Evolutionary conservation across 2,888 invertebrate species (phyloP).

Genomic region (Laothoe populi): DNA sequence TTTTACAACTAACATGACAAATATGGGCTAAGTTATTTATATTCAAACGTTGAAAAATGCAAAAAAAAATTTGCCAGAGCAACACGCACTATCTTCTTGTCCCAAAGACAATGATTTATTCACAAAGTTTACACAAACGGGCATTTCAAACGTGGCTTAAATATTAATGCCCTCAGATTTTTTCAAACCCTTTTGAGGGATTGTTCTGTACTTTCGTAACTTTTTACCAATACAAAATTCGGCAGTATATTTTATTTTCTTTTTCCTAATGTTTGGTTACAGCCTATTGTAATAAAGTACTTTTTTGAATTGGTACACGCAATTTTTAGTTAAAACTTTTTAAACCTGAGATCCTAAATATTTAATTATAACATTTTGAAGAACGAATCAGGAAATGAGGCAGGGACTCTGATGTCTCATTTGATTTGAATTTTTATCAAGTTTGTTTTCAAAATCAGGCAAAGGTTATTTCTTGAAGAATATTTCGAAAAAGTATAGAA

Average conservation of each 20-base stretch:
- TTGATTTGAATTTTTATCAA: too few relatives aligned
- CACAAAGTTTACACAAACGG: constrained; percentile 50
- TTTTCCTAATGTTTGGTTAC: neutral
- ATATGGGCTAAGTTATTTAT: constrained; percentile 30
- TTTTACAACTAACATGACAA: constrained; percentile 24
- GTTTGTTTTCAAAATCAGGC: too few relatives aligned
- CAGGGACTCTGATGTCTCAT: too few relatives aligned
- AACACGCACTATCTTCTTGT: constrained; percentile 77
- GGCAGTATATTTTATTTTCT: neutral
- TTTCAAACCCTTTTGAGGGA: constrained; percentile 35
- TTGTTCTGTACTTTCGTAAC: constrained; percentile 26
- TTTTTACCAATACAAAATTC: constrained; percentile 12
- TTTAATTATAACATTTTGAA: too few relatives aligned
- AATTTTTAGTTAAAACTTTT: too few relatives aligned
- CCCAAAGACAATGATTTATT: constrained; percentile 74
- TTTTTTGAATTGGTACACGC: neutral
- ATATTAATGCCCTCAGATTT: constrained; percentile 32
- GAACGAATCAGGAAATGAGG: too few relatives aligned
- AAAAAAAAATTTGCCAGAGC: constrained; percentile 72
- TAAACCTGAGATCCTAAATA: neutral
- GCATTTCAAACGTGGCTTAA: constrained; percentile 48
- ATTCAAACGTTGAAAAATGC: constrained; percentile 62
- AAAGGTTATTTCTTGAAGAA: too few relatives aligned
- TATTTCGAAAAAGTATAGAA: neutral
- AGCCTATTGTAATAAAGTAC: neutral